Evolutionary conservation across 1,140 invertebrate genomes (phyloP).

Genomic region (Drosophila auraria): DNA sequence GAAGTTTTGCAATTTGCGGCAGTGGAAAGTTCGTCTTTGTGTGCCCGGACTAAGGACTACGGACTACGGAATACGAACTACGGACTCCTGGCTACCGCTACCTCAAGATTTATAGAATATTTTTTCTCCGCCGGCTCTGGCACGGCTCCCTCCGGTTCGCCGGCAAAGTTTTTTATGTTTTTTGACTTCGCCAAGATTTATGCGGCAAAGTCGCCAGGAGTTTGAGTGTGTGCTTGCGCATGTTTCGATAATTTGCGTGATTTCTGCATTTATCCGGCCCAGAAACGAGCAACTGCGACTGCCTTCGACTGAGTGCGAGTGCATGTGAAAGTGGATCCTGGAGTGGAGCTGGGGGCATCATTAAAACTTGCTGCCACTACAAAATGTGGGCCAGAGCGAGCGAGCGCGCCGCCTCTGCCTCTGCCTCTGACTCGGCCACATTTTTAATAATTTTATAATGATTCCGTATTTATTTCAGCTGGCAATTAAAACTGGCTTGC

Average conservation of each 20-base stretch:
- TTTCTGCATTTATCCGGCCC: slow-evolving; percentile 73
- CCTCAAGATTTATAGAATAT: slow-evolving; percentile 80
- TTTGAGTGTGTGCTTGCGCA: slow-evolving; percentile 74
- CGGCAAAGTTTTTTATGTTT: slow-evolving; percentile 45
- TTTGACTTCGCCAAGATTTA: slow-evolving; percentile 75
- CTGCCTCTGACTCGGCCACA: slow-evolving; percentile 6
- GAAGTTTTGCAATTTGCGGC: slow-evolving; percentile 83
- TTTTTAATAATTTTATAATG: slow-evolving; percentile 72
- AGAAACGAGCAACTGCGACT: slow-evolving; percentile 42
- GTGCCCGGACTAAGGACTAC: slow-evolving; percentile 25
- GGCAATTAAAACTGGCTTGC: slow-evolving; percentile 77
- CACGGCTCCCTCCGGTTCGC: slow-evolving; percentile 12
- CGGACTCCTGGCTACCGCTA: slow-evolving; percentile 22
- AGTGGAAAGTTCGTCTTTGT: slow-evolving; percentile 77
- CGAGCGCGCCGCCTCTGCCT: slow-evolving; percentile 1
- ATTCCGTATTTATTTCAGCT: slow-evolving; percentile 80
- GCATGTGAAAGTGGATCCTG: slow-evolving; percentile 43
- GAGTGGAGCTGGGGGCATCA: slow-evolving; percentile 60
- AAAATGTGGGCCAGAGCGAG: slow-evolving; percentile 64
- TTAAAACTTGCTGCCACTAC: slow-evolving; percentile 79
- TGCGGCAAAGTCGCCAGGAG: slow-evolving; percentile 72
- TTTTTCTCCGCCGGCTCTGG: slow-evolving; percentile 39
- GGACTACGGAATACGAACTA: neutral
- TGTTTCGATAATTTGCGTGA: slow-evolving; percentile 84
- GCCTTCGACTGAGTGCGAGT: slow-evolving; percentile 28